Evolutionary conservation across 2,797 vertebrate genomes (phyloP), one percentile per base, ranked within the genome.

Genomic region (Microcaecilia unicolor): DNA sequence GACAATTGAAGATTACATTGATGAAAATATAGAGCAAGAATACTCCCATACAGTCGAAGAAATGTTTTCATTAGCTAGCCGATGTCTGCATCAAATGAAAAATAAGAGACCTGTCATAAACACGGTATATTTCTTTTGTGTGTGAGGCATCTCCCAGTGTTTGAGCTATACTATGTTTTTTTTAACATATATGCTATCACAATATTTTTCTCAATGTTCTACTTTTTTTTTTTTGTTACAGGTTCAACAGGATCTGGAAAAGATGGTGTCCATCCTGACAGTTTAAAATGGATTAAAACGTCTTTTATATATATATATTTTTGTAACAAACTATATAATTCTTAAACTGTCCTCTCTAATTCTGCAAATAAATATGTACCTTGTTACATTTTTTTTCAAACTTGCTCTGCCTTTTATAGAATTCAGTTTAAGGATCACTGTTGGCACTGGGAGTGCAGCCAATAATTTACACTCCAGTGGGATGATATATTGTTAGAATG

Each of bases 81-180:
- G 34, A 25, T 97, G 94, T 55, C 80, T 98, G 41, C 76, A 78
- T 23, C 89, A 97, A 37, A 91, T 83, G 51, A 99, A 94, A 51
- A 86, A 15, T 55, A 85, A 81, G 54, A 81, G 94, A 23, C 91
- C 93, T 3, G 53, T 81, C 42, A 85, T 90, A 42, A 76, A 67
- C 34, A 85, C 74, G 89, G 94, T 99, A 74, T 6, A 55, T 58
- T 4, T 3, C 3, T n/a, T n/a, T n/a, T n/a, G n/a, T 16, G 6
- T 15, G 4, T 27, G 7, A 28, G 11, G 4, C 17, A 28, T 7
- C 8, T 12, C 10, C 9, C 11, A 9, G 5, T 25, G 55, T 41
- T 28, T 22, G 35, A 41, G 47, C n/a, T 10, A 18, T 18, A 11
- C 9, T 24, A 6, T 17, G 19, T 20, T 20, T 36, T 2, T 20